Percentiles rank a stretch among this genome's conserved stretches.
Conservation (phyloP, 2,797 vertebrate species). For the Xyrichtys novacula region DNA sequence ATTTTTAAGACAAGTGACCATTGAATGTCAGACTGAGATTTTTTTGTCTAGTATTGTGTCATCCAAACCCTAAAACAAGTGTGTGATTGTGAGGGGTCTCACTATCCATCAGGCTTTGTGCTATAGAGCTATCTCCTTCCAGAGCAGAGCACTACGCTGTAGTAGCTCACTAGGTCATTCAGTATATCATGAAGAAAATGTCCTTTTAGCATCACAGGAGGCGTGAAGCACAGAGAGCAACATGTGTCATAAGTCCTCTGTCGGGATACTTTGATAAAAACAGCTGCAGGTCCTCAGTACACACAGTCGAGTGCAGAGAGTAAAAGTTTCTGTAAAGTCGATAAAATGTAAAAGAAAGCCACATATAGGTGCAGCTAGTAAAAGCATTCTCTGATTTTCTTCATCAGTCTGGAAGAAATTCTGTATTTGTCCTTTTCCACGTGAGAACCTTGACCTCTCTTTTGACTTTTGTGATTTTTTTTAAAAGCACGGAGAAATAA, state of each 20-base stretch:
- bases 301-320: slow-evolving; percentile 4
- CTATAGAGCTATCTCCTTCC: slow-evolving; percentile 67
- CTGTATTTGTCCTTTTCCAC: not conserved
- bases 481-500: too few relatives aligned
- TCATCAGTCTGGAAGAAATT: too few relatives aligned
- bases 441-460: not conserved
- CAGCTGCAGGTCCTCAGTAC: slow-evolving; percentile 28
- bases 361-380: not conserved
- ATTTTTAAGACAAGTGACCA: not conserved
- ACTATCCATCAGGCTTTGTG: slow-evolving; percentile 59
- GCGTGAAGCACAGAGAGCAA: slow-evolving; percentile 14
- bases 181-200: not conserved
- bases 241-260: slow-evolving; percentile 22
- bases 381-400: too few relatives aligned
- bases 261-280: slow-evolving; percentile 32
- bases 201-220: not conserved
- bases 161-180: slow-evolving; percentile 21
- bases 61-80: slow-evolving; percentile 57
- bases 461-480: too few relatives aligned
- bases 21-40: slow-evolving; percentile 12
- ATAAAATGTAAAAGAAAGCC: not conserved
- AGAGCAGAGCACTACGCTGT: slow-evolving; percentile 32
- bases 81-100: slow-evolving; percentile 66
- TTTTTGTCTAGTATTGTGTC: slow-evolving; percentile 17
- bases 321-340: not conserved